These are phyloP conservation scores for Pagetopsis macropterus DNA, from an alignment of 2,797 vertebrate species.

Conservation along the genomic window DNA sequence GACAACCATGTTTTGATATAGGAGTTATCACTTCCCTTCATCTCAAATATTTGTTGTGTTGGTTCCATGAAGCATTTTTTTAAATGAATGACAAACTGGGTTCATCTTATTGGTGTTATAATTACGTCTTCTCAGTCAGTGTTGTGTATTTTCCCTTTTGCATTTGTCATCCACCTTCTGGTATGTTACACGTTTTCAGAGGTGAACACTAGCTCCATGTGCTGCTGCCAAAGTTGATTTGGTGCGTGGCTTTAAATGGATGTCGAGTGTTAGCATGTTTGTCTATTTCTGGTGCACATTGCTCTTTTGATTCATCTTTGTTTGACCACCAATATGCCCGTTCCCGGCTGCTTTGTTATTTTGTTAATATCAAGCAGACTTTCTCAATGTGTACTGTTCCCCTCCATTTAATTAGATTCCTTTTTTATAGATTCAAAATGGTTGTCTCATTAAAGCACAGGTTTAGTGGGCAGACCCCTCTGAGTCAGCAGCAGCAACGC, in stretches of 20 bases:
- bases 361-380: not conserved
- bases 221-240: constrained; percentile 8
- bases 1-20: constrained; percentile 1
- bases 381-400: not conserved
- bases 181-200: not conserved
- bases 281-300: constrained; percentile 18
- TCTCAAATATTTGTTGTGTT: constrained; percentile 6
- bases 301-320: constrained; percentile 1
- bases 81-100: constrained; percentile 20
- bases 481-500: constrained; percentile 63
- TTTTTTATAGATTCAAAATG: constrained; percentile 70
- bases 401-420: constrained; percentile 27
- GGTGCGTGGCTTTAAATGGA: constrained; percentile 2
- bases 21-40: constrained; percentile 8
- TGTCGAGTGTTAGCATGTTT: not conserved
- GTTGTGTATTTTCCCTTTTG: not conserved
- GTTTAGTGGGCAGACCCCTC: constrained; percentile 66
- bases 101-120: constrained; percentile 17
- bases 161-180: not conserved
- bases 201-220: not conserved
- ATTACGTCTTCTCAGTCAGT: not conserved
- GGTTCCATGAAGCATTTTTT: constrained; percentile 8
- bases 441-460: constrained; percentile 68
- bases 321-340: not conserved
- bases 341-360: constrained; percentile 7